These are phyloP conservation scores for Nezara viridula DNA, from an alignment of 2,888 invertebrate genomes.

Conservation along the genomic window DNA sequence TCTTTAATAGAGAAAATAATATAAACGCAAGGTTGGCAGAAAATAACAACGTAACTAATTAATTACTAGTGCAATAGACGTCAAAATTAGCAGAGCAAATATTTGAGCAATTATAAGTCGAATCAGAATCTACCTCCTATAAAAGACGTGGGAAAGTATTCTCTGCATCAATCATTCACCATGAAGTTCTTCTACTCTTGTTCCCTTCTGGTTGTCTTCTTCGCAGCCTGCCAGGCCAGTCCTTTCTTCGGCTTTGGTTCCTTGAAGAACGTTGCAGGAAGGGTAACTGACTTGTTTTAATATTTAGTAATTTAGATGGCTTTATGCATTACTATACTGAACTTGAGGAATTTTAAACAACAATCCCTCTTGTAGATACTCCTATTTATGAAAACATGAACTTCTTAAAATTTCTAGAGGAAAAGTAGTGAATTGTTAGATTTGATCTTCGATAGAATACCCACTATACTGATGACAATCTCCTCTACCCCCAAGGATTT, in stretches of 20 bases:
- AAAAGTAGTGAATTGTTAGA: too few species aligned
- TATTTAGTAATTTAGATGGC: not conserved
- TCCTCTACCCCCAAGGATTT: too few species aligned
- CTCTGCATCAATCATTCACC: not conserved
- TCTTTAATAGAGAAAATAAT: not conserved
- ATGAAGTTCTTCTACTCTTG: too few species aligned
- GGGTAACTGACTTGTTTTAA: not conserved
- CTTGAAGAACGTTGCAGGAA: too few species aligned
- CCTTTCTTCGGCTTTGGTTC: too few species aligned
- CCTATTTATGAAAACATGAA: too few species aligned
- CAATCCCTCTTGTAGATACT: too few species aligned
- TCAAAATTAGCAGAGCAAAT: not conserved
- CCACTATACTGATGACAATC: too few species aligned
- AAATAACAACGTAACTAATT: not conserved
- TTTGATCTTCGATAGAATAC: too few species aligned
- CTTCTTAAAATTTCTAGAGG: too few species aligned
- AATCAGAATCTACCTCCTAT: not conserved
- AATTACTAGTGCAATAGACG: not conserved
- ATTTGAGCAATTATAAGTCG: not conserved
- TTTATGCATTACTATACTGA: not conserved
- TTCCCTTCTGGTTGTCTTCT: too few species aligned
- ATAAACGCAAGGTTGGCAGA: not conserved
- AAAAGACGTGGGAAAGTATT: not conserved
- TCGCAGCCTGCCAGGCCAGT: too few species aligned
- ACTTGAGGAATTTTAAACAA: not conserved